Evolutionary conservation across 2,888 invertebrate species (phyloP), one percentile per base, ranked within the genome.

Genomic region (Vesta saturnalis): DNA sequence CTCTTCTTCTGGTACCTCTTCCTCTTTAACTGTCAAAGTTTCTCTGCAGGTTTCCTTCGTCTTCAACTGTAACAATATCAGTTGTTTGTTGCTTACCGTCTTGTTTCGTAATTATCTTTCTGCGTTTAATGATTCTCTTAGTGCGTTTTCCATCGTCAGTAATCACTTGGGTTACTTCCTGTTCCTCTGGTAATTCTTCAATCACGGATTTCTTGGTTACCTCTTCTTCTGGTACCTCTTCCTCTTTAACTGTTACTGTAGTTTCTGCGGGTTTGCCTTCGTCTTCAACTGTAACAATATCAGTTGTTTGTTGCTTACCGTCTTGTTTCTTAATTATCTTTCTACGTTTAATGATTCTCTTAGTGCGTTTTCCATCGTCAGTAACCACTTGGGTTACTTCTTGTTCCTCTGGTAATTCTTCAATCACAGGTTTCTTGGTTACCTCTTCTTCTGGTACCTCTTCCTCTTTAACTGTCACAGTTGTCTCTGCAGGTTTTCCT

Each of bases 11-110:
- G 81, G 68, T 18, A 79, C 16, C 67, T 73, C 39, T 58, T 57
- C 43, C 64, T 73, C 54, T 22, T 77, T 74, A 3, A 80, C 76
- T 70, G 69, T 73, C 10, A 74, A 72, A 14, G 76, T 73, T 75
- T 76, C 68, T 69, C 72, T 30, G 86, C 86, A 59, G 83, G 78
- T 63, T 81, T 77, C 82, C 83, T 43, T 83, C 85, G 73, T 83
- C 78, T 73, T 83, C 81, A 19, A 84, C 77, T 4, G 85, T 85
- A 60, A 80, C 79, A 30, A 86, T 85, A 79, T 85, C 83, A 0
- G 85, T 86, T 4, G 84, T 77, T 74, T 86, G 72, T 69, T 73
- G 74, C 67, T 66, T 73, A 57, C 65, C 60, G 66, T 60, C 69
- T 63, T 68, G 54, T 35, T 14, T 14, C 1, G 6, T 56, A 49